Conservation (phyloP, 1,140 invertebrate genomes). For the Bombus terrestris region DNA sequence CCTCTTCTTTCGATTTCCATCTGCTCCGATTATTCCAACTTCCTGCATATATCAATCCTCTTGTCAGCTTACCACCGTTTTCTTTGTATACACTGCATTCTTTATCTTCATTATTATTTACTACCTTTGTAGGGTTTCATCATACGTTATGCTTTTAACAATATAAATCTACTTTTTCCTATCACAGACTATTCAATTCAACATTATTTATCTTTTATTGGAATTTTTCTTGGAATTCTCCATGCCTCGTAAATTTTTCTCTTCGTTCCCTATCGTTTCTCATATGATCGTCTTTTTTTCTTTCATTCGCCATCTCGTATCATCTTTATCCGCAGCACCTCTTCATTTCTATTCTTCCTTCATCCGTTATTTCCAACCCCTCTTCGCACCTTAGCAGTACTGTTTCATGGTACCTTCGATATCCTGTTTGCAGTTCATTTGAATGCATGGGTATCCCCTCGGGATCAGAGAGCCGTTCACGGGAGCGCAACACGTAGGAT, state of each 20-base stretch:
- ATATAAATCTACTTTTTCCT: too few species aligned
- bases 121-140: background rate
- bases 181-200: too few species aligned
- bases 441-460: slow-evolving; percentile 66
- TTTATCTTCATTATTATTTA: background rate
- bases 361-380: slow-evolving; percentile 8
- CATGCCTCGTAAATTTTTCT: too few species aligned
- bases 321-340: slow-evolving; percentile 18
- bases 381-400: slow-evolving; percentile 19
- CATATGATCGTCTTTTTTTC: too few species aligned
- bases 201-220: too few species aligned
- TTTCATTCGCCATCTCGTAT: background rate
- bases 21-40: background rate
- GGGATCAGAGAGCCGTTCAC: slow-evolving; percentile 64
- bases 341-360: slow-evolving; percentile 45
- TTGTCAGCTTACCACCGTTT: background rate
- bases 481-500: slow-evolving; percentile 64
- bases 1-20: slow-evolving; percentile 9
- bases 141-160: background rate
- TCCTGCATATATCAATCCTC: slow-evolving; percentile 1
- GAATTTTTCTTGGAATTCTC: too few species aligned
- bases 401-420: slow-evolving; percentile 64
- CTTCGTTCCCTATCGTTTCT: too few species aligned
- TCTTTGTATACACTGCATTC: slow-evolving; percentile 14
- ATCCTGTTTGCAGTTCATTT: slow-evolving; percentile 71